Base-by-base conservation (phyloP, 2,888 invertebrate species). In the Monoplex corrugatus region DNA sequence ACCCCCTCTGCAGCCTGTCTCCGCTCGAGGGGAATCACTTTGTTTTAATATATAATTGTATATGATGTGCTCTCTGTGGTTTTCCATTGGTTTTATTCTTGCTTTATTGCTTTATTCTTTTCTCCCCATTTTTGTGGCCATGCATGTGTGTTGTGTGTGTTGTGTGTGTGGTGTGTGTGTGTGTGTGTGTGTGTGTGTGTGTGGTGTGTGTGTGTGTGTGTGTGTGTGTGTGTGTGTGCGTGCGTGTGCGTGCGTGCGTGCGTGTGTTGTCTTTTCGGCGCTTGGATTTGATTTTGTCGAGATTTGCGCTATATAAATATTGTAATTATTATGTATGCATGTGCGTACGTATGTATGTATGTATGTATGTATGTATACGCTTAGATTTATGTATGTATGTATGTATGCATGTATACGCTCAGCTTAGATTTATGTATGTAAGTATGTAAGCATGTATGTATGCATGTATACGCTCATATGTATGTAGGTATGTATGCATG, bases 141-240 rank as follows among this genome's bases (percentile, higher is more conserved):
- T 50, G 50, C 16, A 16, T 50, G 50, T 50, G 50, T 50, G 50
- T 72, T 23, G 72, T 72, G 72, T 72, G 32, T n/a, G 72, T n/a
- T 72, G 32, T 72, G 72, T 72, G 72, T 23, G 32, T 72, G 72
- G 72, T 72, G 72, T 32, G 72, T 72, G 28, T 72, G 72, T n/a
- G 32, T n/a, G 72, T 72, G 72, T n/a, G 72, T 23, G 72, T n/a
- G 28, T 72, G 72, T n/a, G n/a, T n/a, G 72, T 6, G 28, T 28
- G 8, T 5, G 28, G 5, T 19, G 6, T 19, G 13, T 72, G n/a
- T 72, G n/a, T 72, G 72, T 28, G 72, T 72, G 28, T 28, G 72
- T 72, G 72, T 28, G 72, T 72, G 72, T 28, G 72, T 72, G 72
- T 28, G 72, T 72, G 50, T 16, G 50, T 50, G 50, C 50, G 50